Percentiles rank a stretch among this genome's conserved stretches.
These are phyloP conservation scores for Brachionus plicatilis DNA, from an alignment of 1,140 invertebrate species.

Conservation along the genomic window DNA sequence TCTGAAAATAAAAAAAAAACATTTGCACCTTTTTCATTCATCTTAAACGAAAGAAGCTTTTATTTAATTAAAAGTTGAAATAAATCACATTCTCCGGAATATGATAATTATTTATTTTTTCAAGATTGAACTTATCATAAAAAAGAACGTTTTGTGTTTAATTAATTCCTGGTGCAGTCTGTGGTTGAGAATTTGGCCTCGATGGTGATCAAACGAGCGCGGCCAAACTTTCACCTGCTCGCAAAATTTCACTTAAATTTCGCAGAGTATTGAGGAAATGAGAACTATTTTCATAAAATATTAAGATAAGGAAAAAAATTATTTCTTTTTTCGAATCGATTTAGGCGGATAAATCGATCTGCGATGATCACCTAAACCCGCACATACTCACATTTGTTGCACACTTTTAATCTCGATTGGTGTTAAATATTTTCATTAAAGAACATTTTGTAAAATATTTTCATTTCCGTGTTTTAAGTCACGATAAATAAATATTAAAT, in stretches of 20 bases:
- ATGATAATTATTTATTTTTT: not conserved
- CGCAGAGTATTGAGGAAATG: not conserved
- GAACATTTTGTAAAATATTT: not conserved
- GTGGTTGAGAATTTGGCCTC: not conserved
- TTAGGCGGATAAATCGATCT: not conserved
- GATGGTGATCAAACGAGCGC: not conserved
- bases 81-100: not conserved
- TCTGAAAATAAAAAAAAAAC: not conserved
- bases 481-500: constrained; percentile 29
- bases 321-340: not conserved
- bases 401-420: constrained; percentile 13
- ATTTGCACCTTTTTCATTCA: not conserved
- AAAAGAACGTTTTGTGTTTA: not conserved
- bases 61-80: not conserved
- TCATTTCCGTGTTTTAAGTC: constrained; percentile 26
- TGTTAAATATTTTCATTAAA: not conserved
- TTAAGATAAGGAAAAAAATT: not conserved
- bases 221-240: not conserved
- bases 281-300: constrained; percentile 9
- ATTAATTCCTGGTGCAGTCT: not conserved
- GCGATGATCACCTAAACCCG: not conserved
- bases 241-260: not conserved
- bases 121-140: not conserved
- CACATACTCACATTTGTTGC: constrained; percentile 6
- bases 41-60: not conserved